phyloP scores from a whole-genome alignment of 2,888 invertebrate species.

The Serrognathus titanus region DNA sequence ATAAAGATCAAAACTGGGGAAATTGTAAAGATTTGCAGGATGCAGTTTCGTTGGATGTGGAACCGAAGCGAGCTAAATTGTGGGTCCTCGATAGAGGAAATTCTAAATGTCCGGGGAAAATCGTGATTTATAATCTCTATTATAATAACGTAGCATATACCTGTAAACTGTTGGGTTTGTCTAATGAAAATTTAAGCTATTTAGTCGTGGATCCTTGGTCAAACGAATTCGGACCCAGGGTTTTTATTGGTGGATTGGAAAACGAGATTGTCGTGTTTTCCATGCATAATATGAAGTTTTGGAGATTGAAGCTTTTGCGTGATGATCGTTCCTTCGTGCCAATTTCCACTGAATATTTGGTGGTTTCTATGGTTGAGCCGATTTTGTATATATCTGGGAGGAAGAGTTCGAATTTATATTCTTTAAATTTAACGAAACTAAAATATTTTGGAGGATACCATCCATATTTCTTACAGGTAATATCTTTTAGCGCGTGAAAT shows the following conservation, averaged over 20 bases:
- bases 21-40: conserved; percentile 44
- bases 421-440: conserved; percentile 32
- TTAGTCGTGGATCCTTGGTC: conserved; percentile 40
- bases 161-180: conserved; percentile 30
- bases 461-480: too few relatives aligned
- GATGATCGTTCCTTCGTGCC: conserved; percentile 18
- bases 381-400: conserved; percentile 42
- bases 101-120: conserved; percentile 42
- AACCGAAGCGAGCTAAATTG: conserved; percentile 42
- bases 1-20: conserved; percentile 26
- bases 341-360: conserved; percentile 39
- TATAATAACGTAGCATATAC: conserved; percentile 28
- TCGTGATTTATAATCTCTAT: conserved; percentile 46
- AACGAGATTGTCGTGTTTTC: conserved; percentile 35
- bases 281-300: conserved; percentile 38
- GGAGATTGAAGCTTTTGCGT: conserved; percentile 36
- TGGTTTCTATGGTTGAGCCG: conserved; percentile 38
- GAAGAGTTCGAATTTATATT: conserved; percentile 36
- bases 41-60: conserved; percentile 45
- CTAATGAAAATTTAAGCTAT: conserved; percentile 33
- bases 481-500: too few relatives aligned
- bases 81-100: conserved; percentile 50
- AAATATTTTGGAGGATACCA: neutral
- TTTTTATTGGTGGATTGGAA: conserved; percentile 43
- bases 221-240: conserved; percentile 34